Percentiles rank a stretch among this genome's conserved stretches.
These are phyloP conservation scores for Eilema griseolum DNA, from an alignment of 2,888 invertebrate species.

Conservation along the genomic window DNA sequence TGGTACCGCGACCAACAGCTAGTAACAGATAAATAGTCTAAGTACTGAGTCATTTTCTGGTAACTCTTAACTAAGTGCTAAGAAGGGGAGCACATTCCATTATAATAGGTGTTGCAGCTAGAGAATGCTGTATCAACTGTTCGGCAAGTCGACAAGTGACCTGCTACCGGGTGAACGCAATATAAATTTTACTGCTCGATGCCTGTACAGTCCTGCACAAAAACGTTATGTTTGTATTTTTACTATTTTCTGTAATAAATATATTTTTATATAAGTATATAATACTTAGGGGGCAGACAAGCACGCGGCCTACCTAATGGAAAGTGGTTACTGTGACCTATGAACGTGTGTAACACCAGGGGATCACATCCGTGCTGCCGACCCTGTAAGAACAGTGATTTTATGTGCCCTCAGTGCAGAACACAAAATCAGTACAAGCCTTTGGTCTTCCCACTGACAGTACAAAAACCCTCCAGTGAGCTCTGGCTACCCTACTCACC, in stretches of 20 bases:
- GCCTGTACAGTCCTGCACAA: conserved; percentile 56
- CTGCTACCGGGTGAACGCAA: conserved; percentile 69
- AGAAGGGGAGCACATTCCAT: conserved; percentile 35
- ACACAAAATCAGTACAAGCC: no score
- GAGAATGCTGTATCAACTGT: conserved; percentile 53
- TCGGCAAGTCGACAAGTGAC: conserved; percentile 54
- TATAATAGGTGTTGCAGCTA: conserved; percentile 48
- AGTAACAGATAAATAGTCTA: neutral
- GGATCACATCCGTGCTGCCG: no score
- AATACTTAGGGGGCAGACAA: no score
- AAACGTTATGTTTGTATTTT: conserved; percentile 36
- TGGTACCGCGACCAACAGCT: neutral
- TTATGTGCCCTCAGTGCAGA: no score
- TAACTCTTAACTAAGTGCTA: conserved; percentile 6
- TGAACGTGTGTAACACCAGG: no score
- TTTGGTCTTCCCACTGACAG: no score
- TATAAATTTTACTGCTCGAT: conserved; percentile 70
- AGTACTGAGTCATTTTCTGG: neutral
- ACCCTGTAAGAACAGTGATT: no score
- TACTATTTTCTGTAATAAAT: neutral
- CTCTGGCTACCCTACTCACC: no score
- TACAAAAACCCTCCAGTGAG: no score
- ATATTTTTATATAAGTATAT: no score
- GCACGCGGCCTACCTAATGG: no score
- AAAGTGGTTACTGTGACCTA: no score